Percentiles rank a stretch among this genome's conserved stretches.
phyloP scores from a whole-genome alignment of 2,797 vertebrate genomes.

The Phaenicophaeus curvirostris region DNA sequence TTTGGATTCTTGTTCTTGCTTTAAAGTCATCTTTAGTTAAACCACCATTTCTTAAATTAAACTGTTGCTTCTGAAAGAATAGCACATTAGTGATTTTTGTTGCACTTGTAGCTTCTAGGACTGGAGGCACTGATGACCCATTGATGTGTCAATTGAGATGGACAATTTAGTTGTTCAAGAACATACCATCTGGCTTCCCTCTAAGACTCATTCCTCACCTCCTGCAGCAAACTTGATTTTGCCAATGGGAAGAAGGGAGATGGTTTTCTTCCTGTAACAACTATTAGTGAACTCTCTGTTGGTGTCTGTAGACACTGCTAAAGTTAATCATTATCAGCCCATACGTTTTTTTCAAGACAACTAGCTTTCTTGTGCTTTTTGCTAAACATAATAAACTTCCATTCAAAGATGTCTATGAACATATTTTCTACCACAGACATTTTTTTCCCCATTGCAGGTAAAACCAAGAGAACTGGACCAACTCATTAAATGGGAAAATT shows the following conservation, averaged over 20 bases:
- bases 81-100: neutral
- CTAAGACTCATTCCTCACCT: neutral
- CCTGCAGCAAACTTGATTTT: neutral
- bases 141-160: neutral
- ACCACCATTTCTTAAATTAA: neutral
- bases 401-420: neutral
- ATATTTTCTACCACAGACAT: neutral
- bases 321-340: neutral
- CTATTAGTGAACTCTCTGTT: neutral
- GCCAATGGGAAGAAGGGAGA: neutral
- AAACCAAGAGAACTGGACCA: neutral
- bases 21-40: neutral
- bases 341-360: neutral
- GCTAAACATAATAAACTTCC: neutral
- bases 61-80: neutral
- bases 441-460: slow-evolving; percentile 21
- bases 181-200: neutral
- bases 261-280: neutral
- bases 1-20: neutral
- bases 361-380: neutral
- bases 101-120: neutral
- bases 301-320: neutral
- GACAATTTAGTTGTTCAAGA: neutral
- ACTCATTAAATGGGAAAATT: neutral
- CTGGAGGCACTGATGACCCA: neutral